Evolutionary conservation across 2,113 vertebrate genomes (phyloP).

Genomic region (Panthera uncia): DNA sequence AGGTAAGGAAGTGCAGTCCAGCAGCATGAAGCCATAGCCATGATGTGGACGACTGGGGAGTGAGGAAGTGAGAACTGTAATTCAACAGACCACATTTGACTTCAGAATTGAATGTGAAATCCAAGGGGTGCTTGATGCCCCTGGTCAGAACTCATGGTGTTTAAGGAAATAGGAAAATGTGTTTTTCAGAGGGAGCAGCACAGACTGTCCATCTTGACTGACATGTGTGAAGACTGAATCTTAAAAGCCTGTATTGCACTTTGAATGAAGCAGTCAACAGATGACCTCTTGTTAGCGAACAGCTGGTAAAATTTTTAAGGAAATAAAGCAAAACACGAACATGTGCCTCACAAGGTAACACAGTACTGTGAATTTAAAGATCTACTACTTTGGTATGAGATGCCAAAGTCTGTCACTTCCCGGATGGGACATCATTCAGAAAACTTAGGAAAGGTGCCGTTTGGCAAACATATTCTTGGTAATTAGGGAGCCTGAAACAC

Average conservation of each 20-base stretch:
- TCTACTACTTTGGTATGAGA: not conserved
- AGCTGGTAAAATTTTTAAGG: not conserved
- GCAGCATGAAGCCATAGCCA: not conserved
- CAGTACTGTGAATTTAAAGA: not conserved
- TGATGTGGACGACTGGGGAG: not conserved
- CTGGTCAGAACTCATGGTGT: not conserved
- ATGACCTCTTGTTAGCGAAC: not conserved
- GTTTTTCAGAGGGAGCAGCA: not conserved
- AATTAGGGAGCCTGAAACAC: not conserved
- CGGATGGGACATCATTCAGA: not conserved
- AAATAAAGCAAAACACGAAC: not conserved
- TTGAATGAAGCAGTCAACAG: not conserved
- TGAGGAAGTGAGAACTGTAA: not conserved
- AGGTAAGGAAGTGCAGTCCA: not conserved
- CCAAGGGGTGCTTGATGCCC: not conserved
- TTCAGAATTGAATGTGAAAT: conserved; percentile 37
- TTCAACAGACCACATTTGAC: not conserved
- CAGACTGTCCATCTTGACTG: not conserved
- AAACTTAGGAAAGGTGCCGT: not conserved
- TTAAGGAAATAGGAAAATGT: conserved; percentile 35
- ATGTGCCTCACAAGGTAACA: not conserved
- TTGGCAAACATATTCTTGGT: not conserved
- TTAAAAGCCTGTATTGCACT: not conserved
- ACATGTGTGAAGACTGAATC: not conserved
- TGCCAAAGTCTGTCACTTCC: not conserved